A percentile compares a stretch with the other conserved stretches of the same genome.
Conservation (phyloP, 2,797 vertebrate genomes). For the Ispidina lecontei region DNA sequence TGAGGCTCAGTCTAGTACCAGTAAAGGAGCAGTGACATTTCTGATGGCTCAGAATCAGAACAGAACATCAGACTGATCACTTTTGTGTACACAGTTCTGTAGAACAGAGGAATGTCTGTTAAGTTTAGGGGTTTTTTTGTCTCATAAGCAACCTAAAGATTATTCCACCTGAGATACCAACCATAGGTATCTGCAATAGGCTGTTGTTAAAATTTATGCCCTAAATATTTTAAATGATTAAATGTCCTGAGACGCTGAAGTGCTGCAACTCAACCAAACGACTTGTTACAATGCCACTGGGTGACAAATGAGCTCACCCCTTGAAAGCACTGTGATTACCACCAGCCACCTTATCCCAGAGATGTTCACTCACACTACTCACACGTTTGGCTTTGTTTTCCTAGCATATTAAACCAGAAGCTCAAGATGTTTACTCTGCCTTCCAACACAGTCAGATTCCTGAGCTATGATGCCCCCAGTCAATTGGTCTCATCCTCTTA, state of each 20-base stretch:
- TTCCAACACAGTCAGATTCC: not conserved
- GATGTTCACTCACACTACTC: not conserved
- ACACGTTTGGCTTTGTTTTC: not conserved
- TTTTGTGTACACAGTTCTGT: not conserved
- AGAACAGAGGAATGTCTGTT: not conserved
- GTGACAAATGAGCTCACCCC: not conserved
- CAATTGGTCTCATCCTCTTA: not conserved
- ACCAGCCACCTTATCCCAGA: not conserved
- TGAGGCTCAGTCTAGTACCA: not conserved
- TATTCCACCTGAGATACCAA: not conserved
- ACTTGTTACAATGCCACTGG: not conserved
- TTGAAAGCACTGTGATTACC: not conserved
- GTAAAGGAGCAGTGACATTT: no score
- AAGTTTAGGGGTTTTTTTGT: not conserved
- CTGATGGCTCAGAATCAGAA: not conserved
- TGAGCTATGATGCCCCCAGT: not conserved
- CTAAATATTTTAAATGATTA: not conserved
- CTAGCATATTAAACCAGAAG: not conserved
- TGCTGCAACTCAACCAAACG: not conserved
- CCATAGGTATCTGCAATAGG: not conserved
- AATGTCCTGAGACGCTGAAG: not conserved
- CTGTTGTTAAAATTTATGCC: not conserved
- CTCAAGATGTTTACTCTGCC: not conserved
- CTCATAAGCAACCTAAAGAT: not conserved
- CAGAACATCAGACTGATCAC: not conserved